Evolutionary conservation across 2,797 vertebrate species (phyloP).

Genomic region (Chiloscyllium punctatum): DNA sequence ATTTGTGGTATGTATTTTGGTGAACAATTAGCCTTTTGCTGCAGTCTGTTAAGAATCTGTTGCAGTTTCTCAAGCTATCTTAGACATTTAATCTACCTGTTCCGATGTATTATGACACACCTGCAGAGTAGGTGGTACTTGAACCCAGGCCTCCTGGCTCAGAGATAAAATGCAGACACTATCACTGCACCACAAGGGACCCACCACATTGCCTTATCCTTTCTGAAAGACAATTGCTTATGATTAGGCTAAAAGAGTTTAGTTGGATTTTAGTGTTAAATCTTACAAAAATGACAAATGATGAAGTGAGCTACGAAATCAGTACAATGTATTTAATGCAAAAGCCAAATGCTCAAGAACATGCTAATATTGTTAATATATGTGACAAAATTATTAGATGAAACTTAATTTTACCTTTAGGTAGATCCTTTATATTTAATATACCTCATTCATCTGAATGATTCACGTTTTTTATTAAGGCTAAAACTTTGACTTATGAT

Average conservation of each 20-base stretch:
- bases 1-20: background rate
- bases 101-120: no score
- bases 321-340: background rate
- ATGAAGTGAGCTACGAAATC: background rate
- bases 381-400: background rate
- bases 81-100: background rate
- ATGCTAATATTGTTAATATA: background rate
- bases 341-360: background rate
- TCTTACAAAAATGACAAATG: background rate
- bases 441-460: background rate
- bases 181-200: no score
- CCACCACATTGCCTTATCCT: background rate
- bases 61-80: background rate
- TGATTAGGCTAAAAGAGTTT: background rate
- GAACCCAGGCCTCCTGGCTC: no score
- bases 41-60: background rate
- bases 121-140: no score
- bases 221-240: background rate
- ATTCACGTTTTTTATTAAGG: background rate
- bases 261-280: background rate
- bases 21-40: background rate
- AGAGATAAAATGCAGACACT: no score
- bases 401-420: background rate
- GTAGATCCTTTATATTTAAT: background rate
- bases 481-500: background rate